A percentile compares a stretch with the other conserved stretches of the same genome.
Evolutionary conservation across 1,140 invertebrate genomes (phyloP).

Genomic region (silkworm (Bombyx mori)): DNA sequence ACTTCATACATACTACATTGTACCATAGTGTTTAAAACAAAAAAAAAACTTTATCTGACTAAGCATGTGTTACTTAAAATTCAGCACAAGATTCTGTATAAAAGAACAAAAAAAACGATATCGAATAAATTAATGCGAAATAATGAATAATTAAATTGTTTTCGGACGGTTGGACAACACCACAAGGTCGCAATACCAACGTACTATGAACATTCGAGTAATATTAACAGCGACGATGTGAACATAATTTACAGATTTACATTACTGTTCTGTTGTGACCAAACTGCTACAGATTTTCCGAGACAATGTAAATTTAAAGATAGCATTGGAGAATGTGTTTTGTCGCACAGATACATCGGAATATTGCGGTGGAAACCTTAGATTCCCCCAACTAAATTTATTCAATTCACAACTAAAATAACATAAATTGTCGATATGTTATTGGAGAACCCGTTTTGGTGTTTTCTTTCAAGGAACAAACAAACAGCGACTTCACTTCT

Average conservation of each 20-base stretch:
- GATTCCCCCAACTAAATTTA: not conserved
- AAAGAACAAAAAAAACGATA: conserved; percentile 22
- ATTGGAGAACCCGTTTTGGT: no score
- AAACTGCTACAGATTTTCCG: no score
- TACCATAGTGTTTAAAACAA: no score
- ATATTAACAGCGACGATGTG: not conserved
- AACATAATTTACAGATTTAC: no score
- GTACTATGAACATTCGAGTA: conserved; percentile 10
- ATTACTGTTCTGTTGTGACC: no score
- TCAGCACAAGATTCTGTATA: conserved; percentile 10
- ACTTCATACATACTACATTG: no score
- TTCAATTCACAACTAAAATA: not conserved
- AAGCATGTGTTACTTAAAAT: conserved; percentile 6
- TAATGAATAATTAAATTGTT: conserved; percentile 34
- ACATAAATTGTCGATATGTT: not conserved
- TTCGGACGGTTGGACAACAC: conserved; percentile 15
- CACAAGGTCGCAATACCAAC: conserved; percentile 16
- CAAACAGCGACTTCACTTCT: no score
- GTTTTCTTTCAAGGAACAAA: no score
- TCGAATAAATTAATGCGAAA: conserved; percentile 27
- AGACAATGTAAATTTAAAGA: not conserved
- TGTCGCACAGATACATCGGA: not conserved
- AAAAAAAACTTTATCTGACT: no score
- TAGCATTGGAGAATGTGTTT: not conserved
- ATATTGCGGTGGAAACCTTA: not conserved